Base-by-base conservation (phyloP, 2,797 vertebrate species). In the Buceros bicornis region DNA sequence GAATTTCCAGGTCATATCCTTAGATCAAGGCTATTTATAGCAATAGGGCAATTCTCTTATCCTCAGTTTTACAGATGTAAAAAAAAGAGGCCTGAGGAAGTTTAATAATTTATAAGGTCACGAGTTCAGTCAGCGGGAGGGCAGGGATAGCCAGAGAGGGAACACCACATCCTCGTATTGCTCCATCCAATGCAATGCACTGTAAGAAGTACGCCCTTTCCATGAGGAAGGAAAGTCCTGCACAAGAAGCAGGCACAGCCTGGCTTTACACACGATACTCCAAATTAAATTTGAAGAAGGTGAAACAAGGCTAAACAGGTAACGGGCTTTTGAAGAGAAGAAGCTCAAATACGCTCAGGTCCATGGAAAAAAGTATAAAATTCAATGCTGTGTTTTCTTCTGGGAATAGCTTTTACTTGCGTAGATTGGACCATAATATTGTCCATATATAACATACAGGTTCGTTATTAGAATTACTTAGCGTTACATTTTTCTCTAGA, bases 1-100 rank as follows among this genome's bases (percentile, higher is more conserved):
- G 87, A 78, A 92, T 89, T 93, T 93, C 82, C 71, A 61, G 64
- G 31, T 85, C 43, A 56, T 37, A 80, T 83, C 53, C 89, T 85
- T 60, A 91, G 60, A 92, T 51, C 10, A 58, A 51, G 18, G n/a
- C 79, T 89, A 90, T 87, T 89, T 87, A 85, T 37, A 93, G 64
- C 56, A 82, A 22, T 3, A 54, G 71, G 28, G 50, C 91, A 95
- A 62, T 48, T 76, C 50, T 72, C n/a, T 82, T 78, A 72, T 31
- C 51, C 78, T 70, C 60, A 64, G 45, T 86, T 86, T 82, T 70
- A 80, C 67, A 85, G 48, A 92, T 14, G 15, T 25, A 19, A 89
- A 85, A 85, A 87, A 76, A n/a, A 84, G 91, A 89, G 48, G 62
- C 29, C 51, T 37, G 26, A 16, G 56, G 53, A 91, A 87, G 37